These are phyloP conservation scores for Aix galericulata DNA, from an alignment of 2,113 vertebrate genomes.

Conservation along the genomic window DNA sequence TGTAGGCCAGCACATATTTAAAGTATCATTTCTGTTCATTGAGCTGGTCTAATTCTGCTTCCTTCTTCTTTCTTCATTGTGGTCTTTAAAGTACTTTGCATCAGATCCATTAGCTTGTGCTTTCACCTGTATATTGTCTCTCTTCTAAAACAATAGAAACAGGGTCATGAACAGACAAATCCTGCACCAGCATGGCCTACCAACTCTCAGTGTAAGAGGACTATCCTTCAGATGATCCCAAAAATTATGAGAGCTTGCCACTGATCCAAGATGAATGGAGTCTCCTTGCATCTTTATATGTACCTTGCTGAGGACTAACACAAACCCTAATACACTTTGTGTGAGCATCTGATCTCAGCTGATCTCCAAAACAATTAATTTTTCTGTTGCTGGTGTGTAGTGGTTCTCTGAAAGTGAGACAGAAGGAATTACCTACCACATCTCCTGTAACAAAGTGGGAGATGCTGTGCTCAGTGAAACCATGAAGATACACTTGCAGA, in stretches of 20 bases:
- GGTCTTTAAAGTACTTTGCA: conserved; percentile 12
- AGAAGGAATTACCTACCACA: neutral
- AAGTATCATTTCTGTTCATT: conserved; percentile 40
- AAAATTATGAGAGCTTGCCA: neutral
- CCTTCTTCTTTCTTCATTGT: conserved; percentile 23
- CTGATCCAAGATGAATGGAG: neutral
- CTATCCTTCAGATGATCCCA: neutral
- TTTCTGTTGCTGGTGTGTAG: neutral
- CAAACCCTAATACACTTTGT: neutral
- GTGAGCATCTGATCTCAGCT: neutral
- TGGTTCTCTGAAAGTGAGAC: neutral
- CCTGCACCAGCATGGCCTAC: rapidly evolving
- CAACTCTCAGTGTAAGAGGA: neutral
- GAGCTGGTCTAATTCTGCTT: conserved; percentile 39
- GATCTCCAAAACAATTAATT: neutral
- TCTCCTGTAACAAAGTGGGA: neutral
- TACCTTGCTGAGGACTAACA: neutral
- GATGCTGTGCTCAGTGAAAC: neutral
- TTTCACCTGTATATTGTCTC: neutral
- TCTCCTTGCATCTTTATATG: neutral
- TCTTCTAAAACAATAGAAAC: neutral
- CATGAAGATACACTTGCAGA: neutral
- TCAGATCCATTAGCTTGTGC: neutral
- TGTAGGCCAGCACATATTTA: conserved; percentile 4
- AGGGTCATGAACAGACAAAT: neutral